Evolutionary conservation across 1,140 invertebrate genomes (phyloP).

Genomic region (Atta colombica): DNA sequence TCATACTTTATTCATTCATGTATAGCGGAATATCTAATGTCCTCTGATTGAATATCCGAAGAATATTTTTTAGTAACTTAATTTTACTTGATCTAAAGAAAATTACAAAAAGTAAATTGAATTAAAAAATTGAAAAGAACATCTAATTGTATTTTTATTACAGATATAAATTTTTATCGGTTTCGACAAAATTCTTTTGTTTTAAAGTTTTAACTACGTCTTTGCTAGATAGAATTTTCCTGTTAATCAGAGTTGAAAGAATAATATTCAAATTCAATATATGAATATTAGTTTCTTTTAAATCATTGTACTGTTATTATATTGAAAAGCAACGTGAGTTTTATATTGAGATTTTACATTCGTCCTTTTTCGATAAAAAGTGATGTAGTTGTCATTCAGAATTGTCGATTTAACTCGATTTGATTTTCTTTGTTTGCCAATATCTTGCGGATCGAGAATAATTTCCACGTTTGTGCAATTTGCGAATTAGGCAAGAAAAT

Average conservation of each 20-base stretch:
- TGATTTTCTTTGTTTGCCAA: slow-evolving; percentile 32
- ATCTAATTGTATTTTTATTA: background rate
- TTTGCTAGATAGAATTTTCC: slow-evolving; percentile 7
- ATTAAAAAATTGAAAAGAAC: slow-evolving; percentile 9
- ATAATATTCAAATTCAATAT: slow-evolving; percentile 42
- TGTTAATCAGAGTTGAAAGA: slow-evolving; percentile 36
- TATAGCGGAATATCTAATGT: slow-evolving; percentile 3
- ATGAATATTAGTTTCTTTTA: slow-evolving; percentile 7
- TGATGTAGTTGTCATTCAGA: background rate
- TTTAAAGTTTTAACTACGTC: slow-evolving; percentile 20
- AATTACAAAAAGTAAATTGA: slow-evolving; percentile 6
- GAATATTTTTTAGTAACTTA: slow-evolving; percentile 12
- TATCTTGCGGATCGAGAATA: slow-evolving; percentile 18
- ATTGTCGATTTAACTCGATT: slow-evolving; percentile 39
- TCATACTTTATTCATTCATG: slow-evolving; percentile 27
- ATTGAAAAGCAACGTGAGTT: background rate
- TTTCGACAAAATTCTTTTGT: background rate
- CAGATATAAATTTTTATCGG: background rate
- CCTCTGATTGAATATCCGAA: slow-evolving; percentile 20
- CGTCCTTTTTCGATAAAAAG: slow-evolving; percentile 1
- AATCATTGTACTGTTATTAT: background rate
- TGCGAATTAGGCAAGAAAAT: slow-evolving; percentile 32
- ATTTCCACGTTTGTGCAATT: slow-evolving; percentile 8
- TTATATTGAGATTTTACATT: slow-evolving; percentile 34
- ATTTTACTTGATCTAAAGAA: background rate